Evolutionary conservation across 2,888 invertebrate species (phyloP).

Genomic region (Spodoptera littoralis): DNA sequence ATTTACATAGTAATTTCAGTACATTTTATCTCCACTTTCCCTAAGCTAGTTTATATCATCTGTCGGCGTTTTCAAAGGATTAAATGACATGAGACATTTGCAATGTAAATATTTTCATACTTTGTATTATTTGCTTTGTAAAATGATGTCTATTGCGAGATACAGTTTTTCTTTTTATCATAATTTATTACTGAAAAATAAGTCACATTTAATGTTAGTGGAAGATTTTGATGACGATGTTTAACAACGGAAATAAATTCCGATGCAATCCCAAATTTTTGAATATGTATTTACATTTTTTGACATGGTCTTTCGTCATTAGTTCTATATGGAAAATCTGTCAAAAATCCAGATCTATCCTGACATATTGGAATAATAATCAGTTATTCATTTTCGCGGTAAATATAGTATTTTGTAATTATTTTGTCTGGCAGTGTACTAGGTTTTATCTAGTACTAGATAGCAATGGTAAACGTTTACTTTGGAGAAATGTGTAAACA

Average conservation of each 20-base stretch:
- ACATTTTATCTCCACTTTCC: constrained; percentile 13
- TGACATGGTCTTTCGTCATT: too few species aligned
- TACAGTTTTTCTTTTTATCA: too few species aligned
- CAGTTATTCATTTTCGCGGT: too few species aligned
- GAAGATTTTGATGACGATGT: constrained; percentile 8
- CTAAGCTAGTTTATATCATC: constrained; percentile 10
- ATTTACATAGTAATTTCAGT: constrained; percentile 1
- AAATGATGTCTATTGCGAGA: constrained; percentile 8
- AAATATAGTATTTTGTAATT: constrained; percentile 25
- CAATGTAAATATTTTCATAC: constrained; percentile 35
- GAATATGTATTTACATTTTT: too few species aligned
- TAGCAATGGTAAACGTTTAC: constrained; percentile 51
- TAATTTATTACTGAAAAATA: neutral
- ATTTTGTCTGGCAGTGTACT: constrained; percentile 54
- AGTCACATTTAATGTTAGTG: constrained; percentile 11
- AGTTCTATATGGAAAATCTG: too few species aligned
- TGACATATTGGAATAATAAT: too few species aligned
- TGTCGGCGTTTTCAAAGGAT: constrained; percentile 22
- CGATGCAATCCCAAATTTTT: too few species aligned
- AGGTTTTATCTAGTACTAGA: constrained; percentile 46
- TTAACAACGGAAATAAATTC: too few species aligned
- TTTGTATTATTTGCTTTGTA: constrained; percentile 15
- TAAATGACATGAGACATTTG: constrained; percentile 26
- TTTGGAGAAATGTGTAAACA: constrained; percentile 62
- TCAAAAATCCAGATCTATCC: too few species aligned